Conservation (phyloP, 2,797 vertebrate genomes). For the Lerista edwardsae region DNA sequence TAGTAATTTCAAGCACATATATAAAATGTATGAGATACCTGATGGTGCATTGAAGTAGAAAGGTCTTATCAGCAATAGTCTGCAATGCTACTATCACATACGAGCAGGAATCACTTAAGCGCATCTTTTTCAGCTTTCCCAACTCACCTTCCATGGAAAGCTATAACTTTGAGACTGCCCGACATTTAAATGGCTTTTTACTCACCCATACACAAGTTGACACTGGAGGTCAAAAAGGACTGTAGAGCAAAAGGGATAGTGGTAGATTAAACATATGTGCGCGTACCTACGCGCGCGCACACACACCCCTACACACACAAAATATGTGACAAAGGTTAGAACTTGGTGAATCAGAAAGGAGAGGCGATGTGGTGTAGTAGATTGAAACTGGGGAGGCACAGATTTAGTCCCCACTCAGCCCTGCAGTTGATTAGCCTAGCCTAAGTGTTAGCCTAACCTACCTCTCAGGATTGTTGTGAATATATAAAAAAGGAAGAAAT, state of each 20-base stretch:
- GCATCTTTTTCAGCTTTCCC: background rate
- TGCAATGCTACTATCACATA: conserved; percentile 35
- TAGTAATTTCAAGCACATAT: conserved; percentile 29
- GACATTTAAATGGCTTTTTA: background rate
- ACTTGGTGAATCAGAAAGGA: background rate
- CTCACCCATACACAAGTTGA: background rate
- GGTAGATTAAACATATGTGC: too few relatives aligned
- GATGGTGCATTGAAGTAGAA: conserved; percentile 33
- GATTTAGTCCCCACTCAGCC: background rate
- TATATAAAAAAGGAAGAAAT: too few relatives aligned
- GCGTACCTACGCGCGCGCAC: too few relatives aligned
- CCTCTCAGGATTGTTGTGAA: background rate
- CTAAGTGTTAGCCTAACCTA: background rate
- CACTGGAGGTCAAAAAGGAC: background rate
- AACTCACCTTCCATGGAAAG: conserved; percentile 17
- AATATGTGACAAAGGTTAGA: conserved; percentile 2
- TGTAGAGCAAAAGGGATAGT: background rate
- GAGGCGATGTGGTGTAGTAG: background rate
- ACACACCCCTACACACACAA: too few relatives aligned
- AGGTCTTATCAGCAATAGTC: conserved; percentile 30
- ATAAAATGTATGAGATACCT: conserved; percentile 46
- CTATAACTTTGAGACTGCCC: conserved; percentile 15
- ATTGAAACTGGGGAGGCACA: too few relatives aligned
- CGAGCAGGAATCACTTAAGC: conserved; percentile 30
- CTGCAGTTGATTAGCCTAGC: background rate